Base-by-base conservation (phyloP, 2,797 vertebrate species). In the Melanogrammus aeglefinus region DNA sequence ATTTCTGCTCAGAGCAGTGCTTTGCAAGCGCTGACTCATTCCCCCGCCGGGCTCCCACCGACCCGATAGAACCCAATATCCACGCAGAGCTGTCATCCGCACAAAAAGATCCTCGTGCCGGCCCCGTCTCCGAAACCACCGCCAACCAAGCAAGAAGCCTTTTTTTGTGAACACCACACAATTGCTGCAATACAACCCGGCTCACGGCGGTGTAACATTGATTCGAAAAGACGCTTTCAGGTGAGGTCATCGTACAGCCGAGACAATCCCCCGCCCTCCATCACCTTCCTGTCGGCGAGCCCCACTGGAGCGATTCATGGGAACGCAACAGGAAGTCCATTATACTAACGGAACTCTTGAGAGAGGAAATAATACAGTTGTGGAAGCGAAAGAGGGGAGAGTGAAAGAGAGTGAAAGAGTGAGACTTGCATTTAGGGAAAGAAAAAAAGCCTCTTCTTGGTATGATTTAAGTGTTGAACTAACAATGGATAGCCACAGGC, bases 401-500 rank as follows among this genome's bases (percentile, higher is more conserved):
- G 47, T n/a, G 41, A 69, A 41, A 77, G 69, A 27, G 80, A 74
- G 79, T 3, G 72, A 85, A 70, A 51, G 47, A 51, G 47, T 16
- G 47, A 51, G 47, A 51, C 47, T 51, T 18, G 44, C 44, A 47
- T 47, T 47, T 47, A 4, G 13, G 44, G 44, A 86, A 82, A 86
- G 78, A 75, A 85, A 85, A 88, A n/a, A 90, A 88, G 81, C 85
- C 83, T 89, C 89, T 91, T 90, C 86, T 72, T 81, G 86, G 78
- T 73, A 72, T 79, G 86, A 88, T 89, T 86, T 16, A 51, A 87
- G 75, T 84, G 83, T 79, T 73, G 75, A 79, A 51, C 47, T 21
- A 51, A 51, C 47, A 16, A 16, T 51, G 47, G 47, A 6, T 51
- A 16, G 47, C 47, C 10, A 4, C 14, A 51, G 44, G 47, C 47